Conservation (phyloP, 2,888 invertebrate species). For the Drosophila pullipes region DNA sequence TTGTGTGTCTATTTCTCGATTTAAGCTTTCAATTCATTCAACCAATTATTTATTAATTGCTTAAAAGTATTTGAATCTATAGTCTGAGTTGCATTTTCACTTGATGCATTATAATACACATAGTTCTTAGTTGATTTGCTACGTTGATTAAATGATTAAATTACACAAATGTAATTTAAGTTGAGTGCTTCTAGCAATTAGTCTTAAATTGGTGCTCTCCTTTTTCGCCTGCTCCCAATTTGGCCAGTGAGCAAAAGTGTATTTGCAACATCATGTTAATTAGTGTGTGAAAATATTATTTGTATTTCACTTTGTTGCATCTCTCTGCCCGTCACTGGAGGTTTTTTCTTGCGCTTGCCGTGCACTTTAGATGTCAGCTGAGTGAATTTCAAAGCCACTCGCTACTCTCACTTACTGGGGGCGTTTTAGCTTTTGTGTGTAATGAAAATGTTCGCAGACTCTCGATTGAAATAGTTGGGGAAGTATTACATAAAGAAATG, state of each 20-base stretch:
- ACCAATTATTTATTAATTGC: constrained; percentile 1
- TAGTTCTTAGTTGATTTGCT: not conserved
- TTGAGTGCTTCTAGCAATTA: constrained; percentile 10
- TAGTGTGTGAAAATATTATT: constrained; percentile 51
- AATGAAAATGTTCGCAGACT: no score
- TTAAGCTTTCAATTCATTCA: not conserved
- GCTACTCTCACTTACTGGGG: constrained; percentile 7
- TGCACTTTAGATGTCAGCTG: constrained; percentile 32
- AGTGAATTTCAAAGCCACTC: constrained; percentile 33
- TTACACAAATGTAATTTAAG: not conserved
- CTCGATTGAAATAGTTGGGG: not conserved
- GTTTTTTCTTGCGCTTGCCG: constrained; percentile 8
- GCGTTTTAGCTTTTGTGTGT: not conserved
- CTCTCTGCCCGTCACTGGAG: constrained; percentile 18
- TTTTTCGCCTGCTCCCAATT: not conserved
- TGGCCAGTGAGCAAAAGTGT: constrained; percentile 7
- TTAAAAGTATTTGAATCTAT: not conserved
- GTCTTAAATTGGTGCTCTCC: not conserved
- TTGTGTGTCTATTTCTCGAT: not conserved
- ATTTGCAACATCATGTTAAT: constrained; percentile 40
- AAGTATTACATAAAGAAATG: not conserved
- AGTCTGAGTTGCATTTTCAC: not conserved
- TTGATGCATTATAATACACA: not conserved
- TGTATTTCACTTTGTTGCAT: constrained; percentile 35
- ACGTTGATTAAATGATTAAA: constrained; percentile 13